Evolutionary conservation across 2,113 vertebrate species (phyloP), one percentile per base, ranked within the genome.

Genomic region (Centropus unirufus): DNA sequence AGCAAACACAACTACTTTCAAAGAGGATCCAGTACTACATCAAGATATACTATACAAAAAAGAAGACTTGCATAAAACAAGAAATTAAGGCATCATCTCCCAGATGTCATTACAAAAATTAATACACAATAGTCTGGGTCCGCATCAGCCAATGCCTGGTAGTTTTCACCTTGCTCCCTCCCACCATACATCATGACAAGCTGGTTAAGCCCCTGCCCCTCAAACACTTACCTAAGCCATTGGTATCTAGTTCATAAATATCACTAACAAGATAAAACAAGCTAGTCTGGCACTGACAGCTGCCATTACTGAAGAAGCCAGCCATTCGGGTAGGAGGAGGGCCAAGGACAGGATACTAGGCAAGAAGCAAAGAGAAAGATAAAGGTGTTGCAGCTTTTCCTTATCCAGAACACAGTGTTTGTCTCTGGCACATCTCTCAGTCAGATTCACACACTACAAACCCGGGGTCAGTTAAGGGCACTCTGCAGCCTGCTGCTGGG

Each of bases 261-360:
- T 99, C 98, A 87, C 97, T 98, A 67, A 99, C 98, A 77, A 99
- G 98, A 95, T 98, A 98, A 93, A 99, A 98, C 63, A 98, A 98
- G 32, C 97, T 98, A 52, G 98, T 98, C 98, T 99, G 99, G 96
- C 99, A 99, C 46, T 99, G 98, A 92, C 98, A 99, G 98, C 98
- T 98, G 82, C 99, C 99, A 55, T 98, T 98, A 94, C 98, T 98
- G 94, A 99, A 97, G 90, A 99, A 99, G 24, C 97, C 91, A 82
- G 97, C 97, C 98, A 99, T 98, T 77, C 99, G 99, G 67, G 99
- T 99, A 84, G 98, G 97, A 89, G 99, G 99, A 39, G 99, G 99
- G 49, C 99, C 99, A 93, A 99, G 98, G 96, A 99, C 98, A 49
- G 99, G 99, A 97, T 99, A 99, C 99, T 99, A 96, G 36, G 94